These are phyloP conservation scores for Rambutsinella grinnellia DNA, from an alignment of 2,888 invertebrate species.

Conservation along the genomic window DNA sequence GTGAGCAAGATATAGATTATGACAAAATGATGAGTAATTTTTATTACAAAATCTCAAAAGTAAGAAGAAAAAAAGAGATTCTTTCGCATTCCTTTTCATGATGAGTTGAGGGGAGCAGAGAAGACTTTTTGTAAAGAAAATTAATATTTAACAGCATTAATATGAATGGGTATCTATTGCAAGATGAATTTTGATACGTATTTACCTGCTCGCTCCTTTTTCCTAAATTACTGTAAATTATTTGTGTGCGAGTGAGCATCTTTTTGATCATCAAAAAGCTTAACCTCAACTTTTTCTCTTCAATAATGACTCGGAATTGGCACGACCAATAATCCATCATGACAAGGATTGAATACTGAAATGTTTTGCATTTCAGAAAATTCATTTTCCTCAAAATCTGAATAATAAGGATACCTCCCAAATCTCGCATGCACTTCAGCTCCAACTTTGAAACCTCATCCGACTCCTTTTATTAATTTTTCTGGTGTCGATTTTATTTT, in stretches of 20 bases:
- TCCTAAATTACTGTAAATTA: no score
- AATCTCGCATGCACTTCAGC: slow-evolving; percentile 41
- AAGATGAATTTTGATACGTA: slow-evolving; percentile 43
- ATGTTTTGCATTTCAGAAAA: slow-evolving; percentile 31
- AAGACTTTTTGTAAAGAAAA: slow-evolving; percentile 31
- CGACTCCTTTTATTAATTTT: slow-evolving; percentile 16
- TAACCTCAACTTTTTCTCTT: no score
- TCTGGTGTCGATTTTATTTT: slow-evolving; percentile 48
- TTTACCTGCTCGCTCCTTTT: no score
- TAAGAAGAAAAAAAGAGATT: slow-evolving; percentile 11
- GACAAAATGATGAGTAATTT: slow-evolving; percentile 54
- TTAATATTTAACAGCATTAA: no score
- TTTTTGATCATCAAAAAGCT: no score
- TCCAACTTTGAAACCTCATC: no score
- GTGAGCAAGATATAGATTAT: slow-evolving; percentile 55
- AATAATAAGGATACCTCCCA: slow-evolving; percentile 34
- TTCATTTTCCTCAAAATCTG: slow-evolving; percentile 16
- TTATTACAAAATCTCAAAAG: slow-evolving; percentile 4
- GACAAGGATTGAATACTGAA: slow-evolving; percentile 52
- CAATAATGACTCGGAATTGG: slow-evolving; percentile 54
- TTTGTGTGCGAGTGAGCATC: no score
- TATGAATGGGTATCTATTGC: slow-evolving; percentile 26
- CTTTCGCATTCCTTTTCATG: slow-evolving; percentile 11
- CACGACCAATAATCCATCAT: slow-evolving; percentile 54
- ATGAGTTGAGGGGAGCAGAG: slow-evolving; percentile 2